Percentiles rank a stretch among this genome's conserved stretches.
Conservation (phyloP, 2,888 invertebrate species). For the Mongoloraphidia duomilia region DNA sequence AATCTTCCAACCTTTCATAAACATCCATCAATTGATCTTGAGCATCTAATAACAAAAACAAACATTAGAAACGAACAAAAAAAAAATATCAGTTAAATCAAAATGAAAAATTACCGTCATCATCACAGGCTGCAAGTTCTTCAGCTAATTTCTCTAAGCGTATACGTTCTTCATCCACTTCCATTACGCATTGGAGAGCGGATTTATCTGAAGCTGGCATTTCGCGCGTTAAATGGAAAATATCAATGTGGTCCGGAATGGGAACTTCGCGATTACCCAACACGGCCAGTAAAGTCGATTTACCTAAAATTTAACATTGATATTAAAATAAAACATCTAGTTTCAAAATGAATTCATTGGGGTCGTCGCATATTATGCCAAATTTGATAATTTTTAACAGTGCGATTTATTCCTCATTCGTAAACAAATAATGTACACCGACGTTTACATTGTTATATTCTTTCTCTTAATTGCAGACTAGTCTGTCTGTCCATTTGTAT, state of each 20-base stretch:
- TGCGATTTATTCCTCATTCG: too few relatives aligned
- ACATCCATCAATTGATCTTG: constrained; percentile 96
- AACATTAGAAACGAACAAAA: background rate
- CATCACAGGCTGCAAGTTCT: constrained; percentile 66
- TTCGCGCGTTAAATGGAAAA: constrained; percentile 92
- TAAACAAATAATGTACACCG: too few relatives aligned
- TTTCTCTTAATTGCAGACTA: too few relatives aligned
- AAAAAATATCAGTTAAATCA: background rate
- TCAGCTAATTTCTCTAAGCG: constrained; percentile 87
- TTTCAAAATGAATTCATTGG: background rate
- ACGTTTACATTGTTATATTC: too few relatives aligned
- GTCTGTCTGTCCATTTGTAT: too few relatives aligned
- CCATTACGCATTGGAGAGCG: constrained; percentile 93
- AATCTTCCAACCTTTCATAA: constrained; percentile 93
- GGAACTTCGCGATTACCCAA: constrained; percentile 90
- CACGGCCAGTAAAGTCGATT: constrained; percentile 84
- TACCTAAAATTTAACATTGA: constrained; percentile 37
- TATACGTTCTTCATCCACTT: constrained; percentile 89
- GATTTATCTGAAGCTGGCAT: constrained; percentile 97
- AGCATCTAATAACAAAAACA: constrained; percentile 40
- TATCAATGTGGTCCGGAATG: constrained; percentile 93
- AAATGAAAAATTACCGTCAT: constrained; percentile 48
- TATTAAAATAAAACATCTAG: background rate
- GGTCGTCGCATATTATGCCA: too few relatives aligned
- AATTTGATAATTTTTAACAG: too few relatives aligned